These are phyloP conservation scores for Julus scanicus DNA, from an alignment of 2,888 invertebrate genomes.

Conservation along the genomic window DNA sequence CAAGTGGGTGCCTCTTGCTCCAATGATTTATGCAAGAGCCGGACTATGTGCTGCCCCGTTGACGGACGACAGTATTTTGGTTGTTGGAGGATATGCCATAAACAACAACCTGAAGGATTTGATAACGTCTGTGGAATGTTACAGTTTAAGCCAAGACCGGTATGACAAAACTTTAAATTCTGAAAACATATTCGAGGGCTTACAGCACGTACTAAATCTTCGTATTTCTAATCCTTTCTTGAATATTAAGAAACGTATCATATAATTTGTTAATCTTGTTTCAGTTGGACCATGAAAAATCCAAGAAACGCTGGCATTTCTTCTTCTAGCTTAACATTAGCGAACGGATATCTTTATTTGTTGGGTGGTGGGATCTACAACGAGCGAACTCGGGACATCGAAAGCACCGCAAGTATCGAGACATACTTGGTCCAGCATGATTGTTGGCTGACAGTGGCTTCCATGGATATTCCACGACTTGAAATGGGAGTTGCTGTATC, in stretches of 20 bases:
- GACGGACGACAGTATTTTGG: background rate
- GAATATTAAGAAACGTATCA: no score
- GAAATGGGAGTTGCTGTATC: background rate
- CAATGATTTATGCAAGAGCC: conserved; percentile 47
- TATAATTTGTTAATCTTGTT: no score
- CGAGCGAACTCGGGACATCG: background rate
- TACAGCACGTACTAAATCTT: no score
- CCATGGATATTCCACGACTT: conserved; percentile 29
- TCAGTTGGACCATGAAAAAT: conserved; percentile 42
- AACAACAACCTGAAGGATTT: conserved; percentile 36
- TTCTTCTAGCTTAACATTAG: background rate
- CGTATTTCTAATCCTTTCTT: no score
- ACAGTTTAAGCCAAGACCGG: background rate
- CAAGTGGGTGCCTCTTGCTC: conserved; percentile 9
- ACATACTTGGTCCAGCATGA: conserved; percentile 16
- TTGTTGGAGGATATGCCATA: conserved; percentile 44
- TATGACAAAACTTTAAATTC: background rate
- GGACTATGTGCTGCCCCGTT: conserved; percentile 8
- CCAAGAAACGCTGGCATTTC: conserved; percentile 11
- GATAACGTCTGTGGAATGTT: conserved; percentile 14
- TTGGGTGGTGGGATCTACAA: background rate
- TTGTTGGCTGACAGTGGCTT: conserved; percentile 24
- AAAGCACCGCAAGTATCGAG: conserved; percentile 18
- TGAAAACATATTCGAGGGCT: no score
- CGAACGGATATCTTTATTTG: background rate